Evolutionary conservation across 2,797 vertebrate species (phyloP), one percentile per base, ranked within the genome.

Genomic region (Anguilla megastoma): DNA sequence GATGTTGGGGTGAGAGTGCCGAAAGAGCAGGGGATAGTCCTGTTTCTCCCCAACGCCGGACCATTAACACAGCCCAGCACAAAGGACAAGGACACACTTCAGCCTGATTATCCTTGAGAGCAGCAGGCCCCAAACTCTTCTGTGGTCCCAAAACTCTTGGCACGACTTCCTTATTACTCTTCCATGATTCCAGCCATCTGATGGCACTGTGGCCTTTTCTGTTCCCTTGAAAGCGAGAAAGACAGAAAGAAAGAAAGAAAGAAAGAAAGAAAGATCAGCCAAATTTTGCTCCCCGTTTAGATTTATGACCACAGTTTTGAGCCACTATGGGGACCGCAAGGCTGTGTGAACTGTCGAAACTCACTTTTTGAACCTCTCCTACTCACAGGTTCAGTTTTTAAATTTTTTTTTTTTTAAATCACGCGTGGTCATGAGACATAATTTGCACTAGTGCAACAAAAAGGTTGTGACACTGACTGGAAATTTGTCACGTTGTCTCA

Each of bases 151-250:
- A 33, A 8, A 27, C 30, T 9, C 84, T 60, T 2, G 9, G 56
- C 54, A 63, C 56, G 16, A 85, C 63, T 84, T 54, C 50, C 50
- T 54, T 84, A 84, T 56, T 63, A 63, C 84, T 85, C 84, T 63
- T 30, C 3, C 33, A 41, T 56, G 52, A 36, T 41, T 36, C 84
- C 9, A 36, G 27, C 12, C 33, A 14, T 60, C 24, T 63, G 56
- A 85, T 56, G 60, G 56, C 33, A 21, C 56, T 63, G 56, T 56
- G 1, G 84, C 56, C 84, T 41, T 52, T 85, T 18, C 30, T 18
- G 84, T 45, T 85, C 52, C 18, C 27, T 2, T 41, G 27, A 85
- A 69, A 3, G 41, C 2, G 2, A 36, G 1, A 33, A 33, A 33
- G 33, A n/a, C n/a, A 66, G 24, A 66, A 66, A 69, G 24, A 27